Conservation (phyloP, 2,888 invertebrate genomes). For the Cistogaster globosa region DNA sequence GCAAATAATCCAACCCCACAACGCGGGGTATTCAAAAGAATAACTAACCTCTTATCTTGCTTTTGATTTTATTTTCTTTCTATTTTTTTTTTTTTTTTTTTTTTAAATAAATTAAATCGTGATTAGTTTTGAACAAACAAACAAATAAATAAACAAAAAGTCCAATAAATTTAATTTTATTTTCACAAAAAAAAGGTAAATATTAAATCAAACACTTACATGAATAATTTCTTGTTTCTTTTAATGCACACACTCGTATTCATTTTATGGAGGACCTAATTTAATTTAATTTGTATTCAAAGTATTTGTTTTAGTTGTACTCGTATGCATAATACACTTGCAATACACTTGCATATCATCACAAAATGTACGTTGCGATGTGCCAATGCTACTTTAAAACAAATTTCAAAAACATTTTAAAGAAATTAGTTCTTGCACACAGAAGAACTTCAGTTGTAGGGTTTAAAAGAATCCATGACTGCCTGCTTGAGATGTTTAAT, state of each 20-base stretch:
- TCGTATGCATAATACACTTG: too few species aligned
- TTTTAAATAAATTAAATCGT: slow-evolving; percentile 34
- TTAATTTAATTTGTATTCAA: too few species aligned
- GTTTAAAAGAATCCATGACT: background rate
- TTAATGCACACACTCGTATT: background rate
- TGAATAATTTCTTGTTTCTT: background rate
- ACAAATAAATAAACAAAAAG: slow-evolving; percentile 22
- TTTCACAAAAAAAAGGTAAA: slow-evolving; percentile 19
- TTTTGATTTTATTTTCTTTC: background rate
- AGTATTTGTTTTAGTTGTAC: too few species aligned
- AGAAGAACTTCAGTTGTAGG: background rate
- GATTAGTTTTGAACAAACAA: slow-evolving; percentile 61
- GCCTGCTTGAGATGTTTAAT: background rate
- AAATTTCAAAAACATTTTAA: background rate
- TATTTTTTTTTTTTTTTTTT: slow-evolving; percentile 19
- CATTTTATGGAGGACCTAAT: too few species aligned
- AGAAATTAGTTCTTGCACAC: background rate
- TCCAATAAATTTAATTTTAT: slow-evolving; percentile 24
- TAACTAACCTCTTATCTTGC: slow-evolving; percentile 54
- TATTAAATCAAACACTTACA: slow-evolving; percentile 5
- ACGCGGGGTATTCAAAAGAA: slow-evolving; percentile 60
- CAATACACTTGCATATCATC: too few species aligned
- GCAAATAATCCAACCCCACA: slow-evolving; percentile 61
- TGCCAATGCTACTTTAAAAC: too few species aligned
- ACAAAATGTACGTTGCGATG: too few species aligned